Evolutionary conservation across 2,113 vertebrate species (phyloP), one percentile per base, ranked within the genome.

Genomic region (Propithecus coquereli): DNA sequence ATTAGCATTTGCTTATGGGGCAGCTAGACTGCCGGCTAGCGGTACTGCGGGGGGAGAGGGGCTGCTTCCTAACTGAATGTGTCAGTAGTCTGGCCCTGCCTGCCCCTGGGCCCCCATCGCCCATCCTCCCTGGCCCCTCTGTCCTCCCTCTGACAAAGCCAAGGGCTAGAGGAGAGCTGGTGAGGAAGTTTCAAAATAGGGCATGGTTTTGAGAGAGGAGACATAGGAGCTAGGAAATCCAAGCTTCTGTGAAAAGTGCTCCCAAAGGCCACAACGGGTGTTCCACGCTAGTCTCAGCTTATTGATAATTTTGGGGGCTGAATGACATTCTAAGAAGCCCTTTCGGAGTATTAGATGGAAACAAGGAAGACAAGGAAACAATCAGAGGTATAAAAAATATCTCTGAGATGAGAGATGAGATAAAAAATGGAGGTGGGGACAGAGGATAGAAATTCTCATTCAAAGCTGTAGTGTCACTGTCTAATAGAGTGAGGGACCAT

Each of bases 341-440:
- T 65, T 54, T 80, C 8, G 27, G 68, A 82, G 50, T 23, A 27
- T 20, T 20, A 30, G 22, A 63, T 25, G 80, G 43, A 40, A 59
- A 52, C 25, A 3, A 23, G 17, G 37, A 47, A 61, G 61, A 34
- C 3, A 20, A 18, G 27, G 57, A 73, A 32, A 97, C 47, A 79
- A 95, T 93, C 96, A 90, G 52, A 92, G 84, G 61, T 57, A 94
- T 23, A 96, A 90, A 98, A 61, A 87, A 95, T 61, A 87, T 80
- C 90, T 54, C 52, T 18, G 17, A 54, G 52, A 54, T 45, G 92
- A 94, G 65, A 94, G 12, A 3, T 2, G 59, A 66, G n/a, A 93
- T 27, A 87, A 93, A 76, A 74, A 68, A 65, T 1, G 4, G 65
- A 54, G n/a, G 66, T 23, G 2, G 40, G 87, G 70, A 77, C 92